Base-by-base conservation (phyloP, 2,797 vertebrate genomes). In the Phoebastria nigripes region DNA sequence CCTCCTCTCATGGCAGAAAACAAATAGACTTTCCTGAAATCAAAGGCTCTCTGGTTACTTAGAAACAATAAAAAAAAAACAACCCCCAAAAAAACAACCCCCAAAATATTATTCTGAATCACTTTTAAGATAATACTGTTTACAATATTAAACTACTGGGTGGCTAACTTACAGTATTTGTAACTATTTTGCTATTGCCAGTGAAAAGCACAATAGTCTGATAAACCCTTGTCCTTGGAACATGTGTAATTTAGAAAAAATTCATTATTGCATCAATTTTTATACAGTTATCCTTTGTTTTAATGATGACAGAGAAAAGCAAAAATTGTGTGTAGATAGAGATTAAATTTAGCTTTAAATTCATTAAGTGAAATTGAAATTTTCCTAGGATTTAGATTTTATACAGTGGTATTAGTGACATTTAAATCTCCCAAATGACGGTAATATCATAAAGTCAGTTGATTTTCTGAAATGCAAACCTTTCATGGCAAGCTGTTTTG, bases 21-120 rank as follows among this genome's bases (percentile, higher is more conserved):
- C 2, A 52, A 8, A 85, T 11, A 55, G 15, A 11, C 3, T 46
- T 84, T 61, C 24, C 41, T 37, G 29, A 6, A 65, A 52, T 61
- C 31, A 51, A 61, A 65, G 6, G 0, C 3, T 81, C 21, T 72
- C 33, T 46, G 10, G 20, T 78, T 74, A 39, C 20, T 28, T 56
- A 61, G 39, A 89, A 94, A n/a, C 5, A 44, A 13, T 51, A 11
- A 46, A 59, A 85, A 58, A 59, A 44, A 13, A 35, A 7, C 4
- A 9, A 3, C 0, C 16, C 0, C 7, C 2, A 3, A n/a, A 12
- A 18, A 1, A 1, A 4, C 13, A 73, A 3, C 4, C 4, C 31
- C 17, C 5, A 37, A 78, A 73, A 51, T 5, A 17, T 72, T 66
- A 26, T 82, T 63, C 18, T 41, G 39, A 84, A 62, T 12, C 7